A percentile compares a stretch with the other conserved stretches of the same genome.
These are phyloP conservation scores for Brienomyrus longianalis DNA, from an alignment of 2,113 vertebrate genomes.

Conservation along the genomic window DNA sequence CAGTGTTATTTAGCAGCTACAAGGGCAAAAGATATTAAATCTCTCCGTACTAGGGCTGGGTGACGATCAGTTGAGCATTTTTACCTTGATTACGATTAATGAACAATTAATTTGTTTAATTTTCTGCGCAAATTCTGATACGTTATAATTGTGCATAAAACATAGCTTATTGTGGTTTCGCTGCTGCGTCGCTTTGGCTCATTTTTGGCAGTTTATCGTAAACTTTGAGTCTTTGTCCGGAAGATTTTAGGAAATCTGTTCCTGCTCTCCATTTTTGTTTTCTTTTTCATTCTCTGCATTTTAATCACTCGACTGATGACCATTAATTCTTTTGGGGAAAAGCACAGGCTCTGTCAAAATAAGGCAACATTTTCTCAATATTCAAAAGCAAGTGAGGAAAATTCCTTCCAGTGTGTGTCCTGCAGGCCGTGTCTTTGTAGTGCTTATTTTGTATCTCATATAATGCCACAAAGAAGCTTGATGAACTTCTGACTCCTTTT, in stretches of 20 bases:
- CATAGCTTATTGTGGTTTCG: too few species aligned
- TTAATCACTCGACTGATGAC: background rate
- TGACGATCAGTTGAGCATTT: too few species aligned
- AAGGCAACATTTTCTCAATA: background rate
- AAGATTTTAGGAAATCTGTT: background rate
- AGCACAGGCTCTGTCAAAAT: background rate
- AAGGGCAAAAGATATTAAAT: too few species aligned
- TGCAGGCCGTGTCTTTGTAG: background rate
- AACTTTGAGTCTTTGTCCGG: background rate
- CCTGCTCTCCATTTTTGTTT: background rate
- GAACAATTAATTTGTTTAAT: too few species aligned
- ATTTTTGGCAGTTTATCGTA: too few species aligned
- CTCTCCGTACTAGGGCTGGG: too few species aligned
- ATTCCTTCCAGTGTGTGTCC: background rate
- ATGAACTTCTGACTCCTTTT: background rate
- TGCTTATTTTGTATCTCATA: background rate
- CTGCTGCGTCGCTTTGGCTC: too few species aligned
- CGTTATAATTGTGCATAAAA: too few species aligned
- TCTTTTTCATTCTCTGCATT: background rate
- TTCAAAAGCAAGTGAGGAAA: background rate
- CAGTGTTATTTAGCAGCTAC: too few species aligned
- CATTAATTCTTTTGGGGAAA: background rate
- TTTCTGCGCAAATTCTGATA: too few species aligned
- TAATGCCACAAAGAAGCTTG: background rate
- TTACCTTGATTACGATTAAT: too few species aligned